A percentile compares a stretch with the other conserved stretches of the same genome.
phyloP scores from a whole-genome alignment of 2,113 vertebrate genomes.

The Thymallus thymallus region DNA sequence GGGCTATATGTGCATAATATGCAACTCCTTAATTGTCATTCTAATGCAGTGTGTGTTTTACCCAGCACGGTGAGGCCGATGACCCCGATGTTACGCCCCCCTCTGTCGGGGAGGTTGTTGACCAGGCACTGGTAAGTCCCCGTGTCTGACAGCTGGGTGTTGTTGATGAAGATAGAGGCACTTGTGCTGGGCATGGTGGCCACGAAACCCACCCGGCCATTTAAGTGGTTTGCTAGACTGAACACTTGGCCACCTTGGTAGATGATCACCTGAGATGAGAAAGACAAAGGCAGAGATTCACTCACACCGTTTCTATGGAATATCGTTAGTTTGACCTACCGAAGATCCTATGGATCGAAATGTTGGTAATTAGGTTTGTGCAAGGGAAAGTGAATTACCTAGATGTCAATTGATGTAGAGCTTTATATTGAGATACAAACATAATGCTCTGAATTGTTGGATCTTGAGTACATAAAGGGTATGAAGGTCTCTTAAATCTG shows the following conservation, averaged over 20 bases:
- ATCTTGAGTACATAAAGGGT: too few species aligned
- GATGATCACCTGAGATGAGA: conserved; percentile 86
- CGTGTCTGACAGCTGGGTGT: conserved; percentile 94
- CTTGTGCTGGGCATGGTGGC: conserved; percentile 97
- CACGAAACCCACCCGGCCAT: conserved; percentile 90
- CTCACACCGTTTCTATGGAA: too few species aligned
- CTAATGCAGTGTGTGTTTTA: conserved; percentile 52
- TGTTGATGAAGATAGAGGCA: conserved; percentile 99
- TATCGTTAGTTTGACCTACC: too few species aligned
- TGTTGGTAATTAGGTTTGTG: too few species aligned
- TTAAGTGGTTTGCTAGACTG: conserved; percentile 88
- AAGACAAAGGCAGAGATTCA: background rate
- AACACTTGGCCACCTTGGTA: conserved; percentile 97
- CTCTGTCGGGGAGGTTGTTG: conserved; percentile 95
- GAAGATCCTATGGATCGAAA: too few species aligned
- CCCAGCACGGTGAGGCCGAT: conserved; percentile 96
- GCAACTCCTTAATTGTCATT: background rate
- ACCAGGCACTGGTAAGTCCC: conserved; percentile 99
- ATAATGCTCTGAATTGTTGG: too few species aligned
- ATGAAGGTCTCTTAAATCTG: too few species aligned
- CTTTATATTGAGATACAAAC: too few species aligned
- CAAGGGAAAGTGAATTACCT: too few species aligned
- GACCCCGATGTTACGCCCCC: conserved; percentile 91
- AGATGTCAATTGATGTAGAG: too few species aligned
- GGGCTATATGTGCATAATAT: too few species aligned